phyloP scores from a whole-genome alignment of 2,888 invertebrate species.

The Tanaodytes sp. region DNA sequence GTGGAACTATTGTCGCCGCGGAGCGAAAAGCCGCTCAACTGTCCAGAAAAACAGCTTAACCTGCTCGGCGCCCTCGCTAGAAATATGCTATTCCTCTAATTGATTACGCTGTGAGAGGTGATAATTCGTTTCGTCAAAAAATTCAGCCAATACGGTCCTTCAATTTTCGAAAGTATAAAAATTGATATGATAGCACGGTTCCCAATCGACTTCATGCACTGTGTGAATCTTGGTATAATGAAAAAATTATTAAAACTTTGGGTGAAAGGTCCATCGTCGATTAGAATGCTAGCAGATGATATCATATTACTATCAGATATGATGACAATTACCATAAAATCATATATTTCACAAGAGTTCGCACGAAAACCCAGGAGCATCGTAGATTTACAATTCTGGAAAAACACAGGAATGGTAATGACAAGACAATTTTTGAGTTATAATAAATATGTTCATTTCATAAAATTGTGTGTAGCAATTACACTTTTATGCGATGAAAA shows the following conservation, averaged over 20 bases:
- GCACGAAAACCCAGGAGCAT: slow-evolving; percentile 7
- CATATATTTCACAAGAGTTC: not conserved
- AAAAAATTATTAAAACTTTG: slow-evolving; percentile 22
- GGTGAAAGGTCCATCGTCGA: slow-evolving; percentile 3
- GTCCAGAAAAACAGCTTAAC: too few relatives aligned
- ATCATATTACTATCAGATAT: not conserved
- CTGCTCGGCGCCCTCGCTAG: too few relatives aligned
- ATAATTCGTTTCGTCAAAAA: slow-evolving; percentile 8
- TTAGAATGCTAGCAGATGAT: slow-evolving; percentile 8
- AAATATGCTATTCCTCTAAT: too few relatives aligned
- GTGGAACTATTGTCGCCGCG: too few relatives aligned
- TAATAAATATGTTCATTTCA: slow-evolving; percentile 48
- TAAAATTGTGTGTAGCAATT: slow-evolving; percentile 53
- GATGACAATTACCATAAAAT: not conserved
- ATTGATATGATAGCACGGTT: slow-evolving; percentile 21
- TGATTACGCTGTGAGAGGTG: slow-evolving; percentile 1
- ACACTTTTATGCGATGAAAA: slow-evolving; percentile 26
- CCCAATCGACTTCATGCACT: slow-evolving; percentile 18
- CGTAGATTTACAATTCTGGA: slow-evolving; percentile 45
- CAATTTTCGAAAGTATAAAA: slow-evolving; percentile 5
- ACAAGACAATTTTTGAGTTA: not conserved
- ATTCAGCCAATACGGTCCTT: not conserved
- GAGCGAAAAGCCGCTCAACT: too few relatives aligned
- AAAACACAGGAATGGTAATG: slow-evolving; percentile 15
- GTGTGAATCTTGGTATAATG: slow-evolving; percentile 9